Base-by-base conservation (phyloP, 2,797 vertebrate species). In the Pyrrhura leucotis region DNA sequence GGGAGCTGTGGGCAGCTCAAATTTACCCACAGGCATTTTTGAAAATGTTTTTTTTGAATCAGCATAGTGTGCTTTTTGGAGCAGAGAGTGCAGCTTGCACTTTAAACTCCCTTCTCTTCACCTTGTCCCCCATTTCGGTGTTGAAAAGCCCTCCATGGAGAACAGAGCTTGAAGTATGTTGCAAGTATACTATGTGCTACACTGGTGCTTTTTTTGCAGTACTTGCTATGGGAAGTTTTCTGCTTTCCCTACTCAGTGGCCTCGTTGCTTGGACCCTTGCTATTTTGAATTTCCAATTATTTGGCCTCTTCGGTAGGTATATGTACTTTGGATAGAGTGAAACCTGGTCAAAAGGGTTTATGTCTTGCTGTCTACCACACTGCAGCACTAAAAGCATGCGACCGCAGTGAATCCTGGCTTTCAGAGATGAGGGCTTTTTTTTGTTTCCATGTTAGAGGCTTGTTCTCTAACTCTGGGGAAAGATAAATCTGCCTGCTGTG, bases 1-100 rank as follows among this genome's bases (percentile, higher is more conserved):
- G 98, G 98, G 98, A 98, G 97, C 98, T 98, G 97, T 98, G 98
- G 98, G 98, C 98, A 98, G 98, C 98, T 98, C 98, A 97, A 96
- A 98, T 98, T 98, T 98, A 98, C 98, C 98, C 98, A 98, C 97
- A 98, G 98, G 98, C 98, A 29, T 97, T 98, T 98, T 97, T 97
- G 93, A 95, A 98, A 96, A 96, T 93, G 69, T 95, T 91, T 96
- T 96, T 98, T 98, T 98, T 96, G 94, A 97, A 97, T 98, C 97
- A 98, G 98, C 97, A 98, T 75, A 97, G 95, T 98, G 98, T 97
- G 93, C 96, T 97, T 97, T 98, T 97, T 97, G 93, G 97, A 98
- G 97, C 96, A 35, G 90, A 97, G 96, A 97, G 97, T 96, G 95
- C 94, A 96, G 90, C 96, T 97, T 92, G 89, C 45, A 51, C 91